Evolutionary conservation across 2,888 invertebrate species (phyloP).

Genomic region (Plagodis pulveraria): DNA sequence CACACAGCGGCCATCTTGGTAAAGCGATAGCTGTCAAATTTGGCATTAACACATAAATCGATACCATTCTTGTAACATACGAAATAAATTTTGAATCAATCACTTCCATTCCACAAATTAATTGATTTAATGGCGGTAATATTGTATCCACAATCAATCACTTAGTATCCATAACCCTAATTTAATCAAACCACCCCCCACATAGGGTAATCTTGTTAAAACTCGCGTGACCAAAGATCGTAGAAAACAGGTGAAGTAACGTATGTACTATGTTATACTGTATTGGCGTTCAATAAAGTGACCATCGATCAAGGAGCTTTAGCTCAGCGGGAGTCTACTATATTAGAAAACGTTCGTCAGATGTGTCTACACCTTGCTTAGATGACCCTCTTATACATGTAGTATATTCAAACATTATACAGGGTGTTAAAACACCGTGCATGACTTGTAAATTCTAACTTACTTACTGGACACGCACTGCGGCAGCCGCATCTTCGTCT

Average conservation of each 20-base stretch:
- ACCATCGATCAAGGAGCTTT: constrained; percentile 79
- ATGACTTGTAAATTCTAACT: too few relatives aligned
- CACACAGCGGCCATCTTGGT: too few relatives aligned
- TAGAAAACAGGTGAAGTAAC: constrained; percentile 47
- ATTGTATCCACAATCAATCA: constrained; percentile 17
- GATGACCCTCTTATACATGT: neutral
- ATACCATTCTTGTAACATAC: too few relatives aligned
- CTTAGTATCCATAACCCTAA: constrained; percentile 21
- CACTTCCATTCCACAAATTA: neutral
- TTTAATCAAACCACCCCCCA: constrained; percentile 57
- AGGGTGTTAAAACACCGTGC: too few relatives aligned
- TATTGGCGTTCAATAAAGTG: constrained; percentile 81
- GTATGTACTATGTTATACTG: constrained; percentile 31
- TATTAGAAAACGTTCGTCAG: constrained; percentile 82
- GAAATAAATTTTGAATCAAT: too few relatives aligned
- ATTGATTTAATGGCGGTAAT: neutral
- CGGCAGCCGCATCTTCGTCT: too few relatives aligned
- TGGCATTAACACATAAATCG: too few relatives aligned
- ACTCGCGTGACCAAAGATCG: constrained; percentile 70
- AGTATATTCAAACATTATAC: too few relatives aligned
- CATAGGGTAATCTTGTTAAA: constrained; percentile 58
- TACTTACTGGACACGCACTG: too few relatives aligned
- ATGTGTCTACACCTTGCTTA: constrained; percentile 37
- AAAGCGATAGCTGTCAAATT: too few relatives aligned
- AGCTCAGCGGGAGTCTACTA: constrained; percentile 76